Base-by-base conservation (phyloP, 2,113 vertebrate species). In the Dipodomys spectabilis region DNA sequence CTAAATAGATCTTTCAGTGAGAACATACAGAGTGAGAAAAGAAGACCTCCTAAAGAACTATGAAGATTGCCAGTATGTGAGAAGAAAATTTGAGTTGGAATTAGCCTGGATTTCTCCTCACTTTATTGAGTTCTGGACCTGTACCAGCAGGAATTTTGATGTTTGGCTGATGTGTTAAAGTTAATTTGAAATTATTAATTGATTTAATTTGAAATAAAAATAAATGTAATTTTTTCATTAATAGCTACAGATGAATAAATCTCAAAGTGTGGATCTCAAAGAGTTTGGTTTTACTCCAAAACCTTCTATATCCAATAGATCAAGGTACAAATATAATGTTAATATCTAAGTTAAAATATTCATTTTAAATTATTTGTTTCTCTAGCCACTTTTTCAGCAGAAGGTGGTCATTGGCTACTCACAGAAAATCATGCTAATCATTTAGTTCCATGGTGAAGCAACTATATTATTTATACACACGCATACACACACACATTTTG, bases 241-340 rank as follows among this genome's bases (percentile, higher is more conserved):
- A 96, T 88, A 99, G 99, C 98, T 99, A 97, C 99, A 98, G 97
- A 99, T 99, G 98, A 97, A 96, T 96, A 97, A 98, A 93, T 86
- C 95, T 94, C 96, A 96, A 92, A 96, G 92, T 73, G 69, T 98
- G 94, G 97, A 97, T 97, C 97, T 99, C 95, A 98, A 98, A 82
- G 97, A 96, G 91, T 99, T 99, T 98, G 90, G 82, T 96, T 99
- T 98, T 97, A 98, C 95, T 97, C 97, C 98, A 44, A 99, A 98
- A 97, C 93, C 98, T 96, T 96, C 79, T 28, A 74, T 98, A 91
- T 97, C 97, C 65, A 73, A 96, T 95, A 68, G 97, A 86, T 96
- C 98, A 67, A 98, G 98, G 99, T 99, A 98, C 13, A 99, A 98
- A 80, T 95, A 78, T 69, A 81, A 86, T 90, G 79, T 89, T 89